These are phyloP conservation scores for Pristis pectinata DNA, from an alignment of 2,797 vertebrate genomes.

Conservation along the genomic window DNA sequence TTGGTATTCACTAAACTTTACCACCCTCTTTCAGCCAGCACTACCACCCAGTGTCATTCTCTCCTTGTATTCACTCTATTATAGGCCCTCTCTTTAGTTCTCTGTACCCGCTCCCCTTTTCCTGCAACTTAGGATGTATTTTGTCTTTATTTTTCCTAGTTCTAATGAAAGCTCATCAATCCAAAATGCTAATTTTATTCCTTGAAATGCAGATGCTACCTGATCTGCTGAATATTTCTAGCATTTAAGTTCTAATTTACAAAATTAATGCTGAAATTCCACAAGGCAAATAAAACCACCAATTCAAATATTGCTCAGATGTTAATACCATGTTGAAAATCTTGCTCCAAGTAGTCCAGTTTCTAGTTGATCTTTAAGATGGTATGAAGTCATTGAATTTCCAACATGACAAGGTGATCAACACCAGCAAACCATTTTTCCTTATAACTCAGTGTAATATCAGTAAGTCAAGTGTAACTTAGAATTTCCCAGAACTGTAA, in stretches of 20 bases:
- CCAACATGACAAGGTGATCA: constrained; percentile 13
- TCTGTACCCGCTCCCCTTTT: no score
- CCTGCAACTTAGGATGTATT: no score
- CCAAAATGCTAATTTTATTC: no score
- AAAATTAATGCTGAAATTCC: not conserved
- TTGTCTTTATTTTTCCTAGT: no score
- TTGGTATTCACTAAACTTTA: no score
- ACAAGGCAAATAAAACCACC: not conserved
- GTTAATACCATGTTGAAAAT: not conserved
- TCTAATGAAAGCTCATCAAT: no score
- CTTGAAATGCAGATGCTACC: no score
- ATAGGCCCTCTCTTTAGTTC: no score
- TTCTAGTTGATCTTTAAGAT: not conserved
- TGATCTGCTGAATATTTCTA: no score
- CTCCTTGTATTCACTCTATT: no score
- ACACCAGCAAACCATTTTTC: constrained; percentile 16
- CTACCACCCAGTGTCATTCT: no score
- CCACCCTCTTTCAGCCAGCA: no score
- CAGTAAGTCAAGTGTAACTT: not conserved
- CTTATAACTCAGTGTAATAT: not conserved
- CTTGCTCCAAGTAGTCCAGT: not conserved
- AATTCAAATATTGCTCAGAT: constrained; percentile 4
- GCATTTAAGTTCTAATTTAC: not conserved
- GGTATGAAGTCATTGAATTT: not conserved
- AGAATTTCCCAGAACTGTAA: not conserved